Conservation (phyloP, 2,797 vertebrate species). For the Selene dorsalis region DNA sequence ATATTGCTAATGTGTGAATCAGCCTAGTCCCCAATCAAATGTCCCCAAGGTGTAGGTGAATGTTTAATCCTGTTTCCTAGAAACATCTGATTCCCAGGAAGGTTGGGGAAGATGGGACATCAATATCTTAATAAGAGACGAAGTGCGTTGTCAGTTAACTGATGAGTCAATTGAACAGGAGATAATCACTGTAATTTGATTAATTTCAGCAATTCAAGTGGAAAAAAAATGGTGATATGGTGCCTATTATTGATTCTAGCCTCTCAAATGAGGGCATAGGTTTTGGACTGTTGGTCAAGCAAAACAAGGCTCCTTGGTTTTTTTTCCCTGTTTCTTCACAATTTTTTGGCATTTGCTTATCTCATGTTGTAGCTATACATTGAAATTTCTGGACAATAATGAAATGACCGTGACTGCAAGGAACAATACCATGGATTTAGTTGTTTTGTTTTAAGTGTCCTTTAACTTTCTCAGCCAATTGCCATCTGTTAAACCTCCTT, state of each 20-base stretch:
- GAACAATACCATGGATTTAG: fast-evolving
- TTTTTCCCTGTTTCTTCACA: too few relatives aligned
- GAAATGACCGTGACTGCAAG: not conserved
- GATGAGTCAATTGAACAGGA: too few relatives aligned
- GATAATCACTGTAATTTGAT: too few relatives aligned
- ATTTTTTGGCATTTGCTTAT: too few relatives aligned
- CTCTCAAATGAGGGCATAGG: not conserved
- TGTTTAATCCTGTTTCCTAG: not conserved
- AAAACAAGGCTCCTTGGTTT: not conserved
- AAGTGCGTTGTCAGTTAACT: not conserved
- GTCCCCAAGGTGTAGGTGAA: not conserved
- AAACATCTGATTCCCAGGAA: not conserved
- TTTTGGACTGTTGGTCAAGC: not conserved
- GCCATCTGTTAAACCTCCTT: constrained; percentile 44
- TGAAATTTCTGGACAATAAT: not conserved
- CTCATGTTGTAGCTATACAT: not conserved
- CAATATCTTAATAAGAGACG: too few relatives aligned
- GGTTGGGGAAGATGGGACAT: not conserved
- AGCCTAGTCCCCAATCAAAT: too few relatives aligned
- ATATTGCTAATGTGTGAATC: not conserved
- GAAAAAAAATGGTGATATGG: too few relatives aligned
- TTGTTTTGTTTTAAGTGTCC: not conserved
- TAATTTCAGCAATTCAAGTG: too few relatives aligned
- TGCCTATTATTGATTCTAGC: not conserved
- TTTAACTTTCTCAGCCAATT: not conserved